Percentiles rank a stretch among this genome's conserved stretches.
Evolutionary conservation across 1,140 invertebrate species (phyloP).

Genomic region (Penaeus japonicus): DNA sequence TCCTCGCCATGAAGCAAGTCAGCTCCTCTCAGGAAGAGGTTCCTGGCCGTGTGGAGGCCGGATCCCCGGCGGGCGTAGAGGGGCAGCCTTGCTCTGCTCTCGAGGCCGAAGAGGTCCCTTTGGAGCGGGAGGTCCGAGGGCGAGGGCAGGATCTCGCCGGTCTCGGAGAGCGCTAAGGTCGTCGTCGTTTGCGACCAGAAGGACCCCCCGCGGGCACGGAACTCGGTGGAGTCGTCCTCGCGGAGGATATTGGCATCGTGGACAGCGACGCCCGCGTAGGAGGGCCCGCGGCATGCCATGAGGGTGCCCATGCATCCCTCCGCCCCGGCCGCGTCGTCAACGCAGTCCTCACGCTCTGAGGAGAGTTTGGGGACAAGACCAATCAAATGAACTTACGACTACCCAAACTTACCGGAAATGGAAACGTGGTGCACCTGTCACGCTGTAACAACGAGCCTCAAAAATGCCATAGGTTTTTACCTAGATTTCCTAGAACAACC

Average conservation of each 20-base stretch:
- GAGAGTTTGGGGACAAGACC: background rate
- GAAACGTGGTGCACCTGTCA: too few relatives aligned
- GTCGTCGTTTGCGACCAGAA: slow-evolving; percentile 40
- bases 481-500: too few relatives aligned
- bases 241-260: background rate
- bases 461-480: too few relatives aligned
- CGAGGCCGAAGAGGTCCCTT: background rate
- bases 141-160: background rate
- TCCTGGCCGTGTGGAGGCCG: background rate
- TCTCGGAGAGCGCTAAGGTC: background rate
- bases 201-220: slow-evolving; percentile 17
- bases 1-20: background rate
- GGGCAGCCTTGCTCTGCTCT: background rate
- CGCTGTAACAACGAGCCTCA: too few relatives aligned
- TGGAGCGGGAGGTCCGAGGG: background rate
- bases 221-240: slow-evolving; percentile 7
- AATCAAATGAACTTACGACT: too few relatives aligned
- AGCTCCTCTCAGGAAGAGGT: slow-evolving; percentile 16
- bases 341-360: background rate
- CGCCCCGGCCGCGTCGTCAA: background rate
- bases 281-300: slow-evolving; percentile 6
- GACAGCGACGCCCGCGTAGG: background rate
- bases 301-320: slow-evolving; percentile 29
- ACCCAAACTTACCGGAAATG: too few relatives aligned
- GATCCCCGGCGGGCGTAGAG: background rate